phyloP scores from a whole-genome alignment of 2,797 vertebrate genomes.

The Aythya fuligula region DNA sequence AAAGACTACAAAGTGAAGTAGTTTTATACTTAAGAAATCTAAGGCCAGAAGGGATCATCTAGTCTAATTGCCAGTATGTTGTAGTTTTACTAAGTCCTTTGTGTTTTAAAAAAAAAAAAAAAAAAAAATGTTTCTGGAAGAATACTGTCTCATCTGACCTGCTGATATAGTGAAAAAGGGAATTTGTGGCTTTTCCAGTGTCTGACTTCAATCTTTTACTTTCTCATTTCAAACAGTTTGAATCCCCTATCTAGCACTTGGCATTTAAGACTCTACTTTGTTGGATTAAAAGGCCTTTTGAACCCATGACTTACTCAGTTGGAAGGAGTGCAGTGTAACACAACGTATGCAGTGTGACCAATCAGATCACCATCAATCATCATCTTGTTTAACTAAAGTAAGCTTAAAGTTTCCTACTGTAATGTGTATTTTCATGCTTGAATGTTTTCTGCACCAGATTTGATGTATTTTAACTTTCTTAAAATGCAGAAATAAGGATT shows the following conservation, averaged over 20 bases:
- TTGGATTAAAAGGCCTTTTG: not conserved
- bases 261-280: not conserved
- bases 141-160: not conserved
- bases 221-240: not conserved
- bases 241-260: not conserved
- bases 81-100: not conserved
- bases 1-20: not conserved
- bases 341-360: not conserved
- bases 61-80: not conserved
- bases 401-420: not conserved
- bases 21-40: not conserved
- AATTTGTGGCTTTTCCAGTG: not conserved
- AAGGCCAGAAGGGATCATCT: not conserved
- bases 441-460: not conserved
- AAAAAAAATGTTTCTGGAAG: not conserved
- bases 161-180: not conserved
- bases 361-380: not conserved
- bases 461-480: not conserved
- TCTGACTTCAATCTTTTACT: not conserved
- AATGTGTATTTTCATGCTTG: not conserved
- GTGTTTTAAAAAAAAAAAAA: not conserved
- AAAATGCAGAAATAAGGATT: not conserved
- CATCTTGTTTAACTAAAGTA: not conserved
- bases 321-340: not conserved
- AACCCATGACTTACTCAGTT: not conserved